Evolutionary conservation across 1,140 invertebrate genomes (phyloP).

Genomic region (Argopecten irradians): DNA sequence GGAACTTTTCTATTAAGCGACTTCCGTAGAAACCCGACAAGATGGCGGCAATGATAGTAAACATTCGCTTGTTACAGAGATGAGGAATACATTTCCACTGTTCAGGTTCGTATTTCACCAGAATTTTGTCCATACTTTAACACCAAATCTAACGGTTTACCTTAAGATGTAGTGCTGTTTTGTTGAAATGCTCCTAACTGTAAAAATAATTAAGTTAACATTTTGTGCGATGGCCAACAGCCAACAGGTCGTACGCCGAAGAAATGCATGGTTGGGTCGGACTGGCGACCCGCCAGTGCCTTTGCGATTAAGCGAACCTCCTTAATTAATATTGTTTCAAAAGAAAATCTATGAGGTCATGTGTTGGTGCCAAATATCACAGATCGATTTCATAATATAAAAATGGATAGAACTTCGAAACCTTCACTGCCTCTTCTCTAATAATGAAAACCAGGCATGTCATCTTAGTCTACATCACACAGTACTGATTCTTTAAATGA

Average conservation of each 20-base stretch:
- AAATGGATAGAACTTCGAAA: no score
- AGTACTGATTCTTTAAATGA: background rate
- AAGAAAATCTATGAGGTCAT: background rate
- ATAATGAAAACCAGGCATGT: background rate
- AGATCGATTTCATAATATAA: no score
- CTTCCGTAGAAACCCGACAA: conserved; percentile 32
- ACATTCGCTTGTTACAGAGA: conserved; percentile 31
- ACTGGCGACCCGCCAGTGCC: background rate
- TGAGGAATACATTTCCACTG: background rate
- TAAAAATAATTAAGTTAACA: background rate
- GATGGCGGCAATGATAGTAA: conserved; percentile 33
- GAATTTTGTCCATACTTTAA: background rate
- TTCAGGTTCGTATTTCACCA: background rate
- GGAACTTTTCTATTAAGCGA: conserved; percentile 11
- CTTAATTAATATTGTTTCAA: background rate
- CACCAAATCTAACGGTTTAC: background rate
- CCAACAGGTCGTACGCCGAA: background rate
- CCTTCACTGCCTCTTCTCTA: background rate
- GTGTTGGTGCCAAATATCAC: no score
- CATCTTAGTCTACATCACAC: background rate
- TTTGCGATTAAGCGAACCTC: background rate
- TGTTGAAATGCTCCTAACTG: background rate
- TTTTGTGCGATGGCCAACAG: background rate
- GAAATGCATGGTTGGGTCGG: background rate
- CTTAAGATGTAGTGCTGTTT: background rate